Conservation (phyloP, 37 sponge, comb jelly and placozoan species). For the Diacarnus erythraeanus region DNA sequence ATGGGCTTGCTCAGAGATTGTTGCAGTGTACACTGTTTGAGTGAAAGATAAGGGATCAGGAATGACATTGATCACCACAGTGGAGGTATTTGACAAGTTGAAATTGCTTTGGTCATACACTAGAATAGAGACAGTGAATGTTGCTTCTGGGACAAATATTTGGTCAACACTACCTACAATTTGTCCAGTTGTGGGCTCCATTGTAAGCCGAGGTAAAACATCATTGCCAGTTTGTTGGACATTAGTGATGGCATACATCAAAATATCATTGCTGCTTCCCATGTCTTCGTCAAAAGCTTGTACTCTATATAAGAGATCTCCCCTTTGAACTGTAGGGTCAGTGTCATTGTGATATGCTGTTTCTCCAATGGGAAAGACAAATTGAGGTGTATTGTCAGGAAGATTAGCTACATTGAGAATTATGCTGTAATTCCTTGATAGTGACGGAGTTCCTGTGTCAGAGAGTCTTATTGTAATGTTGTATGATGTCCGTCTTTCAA, state of each 20-base stretch:
- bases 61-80: background rate
- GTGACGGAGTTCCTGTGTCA: background rate
- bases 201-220: background rate
- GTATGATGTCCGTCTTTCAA: conserved; percentile 7
- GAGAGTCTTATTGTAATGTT: background rate
- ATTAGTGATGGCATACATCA: conserved; percentile 10
- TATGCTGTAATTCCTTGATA: background rate
- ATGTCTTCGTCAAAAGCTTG: conserved; percentile 35
- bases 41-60: conserved; percentile 19
- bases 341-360: background rate
- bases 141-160: conserved; percentile 6
- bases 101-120: conserved; percentile 21
- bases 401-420: conserved; percentile 15
- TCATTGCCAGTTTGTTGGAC: background rate
- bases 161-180: background rate
- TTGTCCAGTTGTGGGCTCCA: conserved; percentile 19
- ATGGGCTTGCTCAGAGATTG: background rate
- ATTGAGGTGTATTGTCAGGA: conserved; percentile 45
- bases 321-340: conserved; percentile 23
- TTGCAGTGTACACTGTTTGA: conserved; percentile 1
- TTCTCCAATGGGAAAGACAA: background rate
- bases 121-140: background rate
- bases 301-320: conserved; percentile 6
- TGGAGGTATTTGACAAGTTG: background rate
- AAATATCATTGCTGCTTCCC: conserved; percentile 4